phyloP scores from a whole-genome alignment of 2,113 vertebrate species.

The Mustela lutreola region DNA sequence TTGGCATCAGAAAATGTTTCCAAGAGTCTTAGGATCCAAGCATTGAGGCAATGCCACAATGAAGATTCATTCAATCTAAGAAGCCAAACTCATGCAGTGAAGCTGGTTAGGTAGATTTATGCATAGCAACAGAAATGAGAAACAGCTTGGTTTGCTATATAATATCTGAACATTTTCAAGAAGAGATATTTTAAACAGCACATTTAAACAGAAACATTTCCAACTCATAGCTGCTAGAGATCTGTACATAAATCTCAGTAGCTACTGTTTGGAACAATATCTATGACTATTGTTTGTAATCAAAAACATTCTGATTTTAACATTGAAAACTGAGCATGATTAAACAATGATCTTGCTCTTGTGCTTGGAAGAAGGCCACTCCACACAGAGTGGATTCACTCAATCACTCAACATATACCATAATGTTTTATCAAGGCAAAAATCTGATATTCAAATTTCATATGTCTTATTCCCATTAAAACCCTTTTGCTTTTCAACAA shows the following conservation, averaged over 20 bases:
- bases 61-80: not conserved
- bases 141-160: not conserved
- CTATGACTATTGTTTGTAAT: conserved; percentile 58
- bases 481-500: not conserved
- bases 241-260: conserved; percentile 11
- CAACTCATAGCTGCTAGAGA: conserved; percentile 53
- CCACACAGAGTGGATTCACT: not conserved
- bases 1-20: not conserved
- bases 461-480: conserved; percentile 9
- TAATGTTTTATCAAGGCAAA: not conserved
- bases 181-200: conserved; percentile 45
- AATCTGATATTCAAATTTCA: not conserved
- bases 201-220: conserved; percentile 62
- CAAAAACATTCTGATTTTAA: conserved; percentile 18
- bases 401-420: not conserved
- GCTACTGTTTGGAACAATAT: conserved; percentile 61
- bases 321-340: not conserved
- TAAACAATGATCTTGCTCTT: not conserved
- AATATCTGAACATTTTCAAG: not conserved
- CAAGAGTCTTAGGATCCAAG: not conserved
- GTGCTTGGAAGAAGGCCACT: not conserved
- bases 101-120: not conserved
- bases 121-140: not conserved
- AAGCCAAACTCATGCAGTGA: not conserved
- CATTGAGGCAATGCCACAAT: conserved; percentile 6